Conservation (phyloP, 2,888 invertebrate species). For the Saturnia pavonia region DNA sequence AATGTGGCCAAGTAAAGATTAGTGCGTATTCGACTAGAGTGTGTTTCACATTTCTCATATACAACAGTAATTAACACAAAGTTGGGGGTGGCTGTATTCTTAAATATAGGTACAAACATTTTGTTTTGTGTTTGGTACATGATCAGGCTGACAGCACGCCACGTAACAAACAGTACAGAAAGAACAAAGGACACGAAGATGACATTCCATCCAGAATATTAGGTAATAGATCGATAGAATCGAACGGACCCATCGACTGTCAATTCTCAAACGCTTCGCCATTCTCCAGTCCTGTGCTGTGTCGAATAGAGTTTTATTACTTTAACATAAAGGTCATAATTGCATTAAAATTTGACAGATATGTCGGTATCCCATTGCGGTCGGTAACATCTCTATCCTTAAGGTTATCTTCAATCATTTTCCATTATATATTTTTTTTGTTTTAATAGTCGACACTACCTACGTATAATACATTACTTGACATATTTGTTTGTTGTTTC, state of each 20-base stretch:
- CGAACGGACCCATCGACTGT: not conserved
- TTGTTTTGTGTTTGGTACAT: not conserved
- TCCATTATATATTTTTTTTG: not conserved
- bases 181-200: not conserved
- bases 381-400: conserved; percentile 20
- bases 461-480: not conserved
- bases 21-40: too few relatives aligned
- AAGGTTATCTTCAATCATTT: conserved; percentile 19
- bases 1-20: too few relatives aligned
- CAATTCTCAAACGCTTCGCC: not conserved
- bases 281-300: not conserved
- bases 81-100: too few relatives aligned
- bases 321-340: not conserved
- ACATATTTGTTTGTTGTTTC: not conserved
- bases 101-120: not conserved
- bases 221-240: not conserved
- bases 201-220: not conserved
- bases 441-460: not conserved
- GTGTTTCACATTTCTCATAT: too few relatives aligned
- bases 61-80: too few relatives aligned
- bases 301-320: not conserved
- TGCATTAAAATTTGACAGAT: not conserved
- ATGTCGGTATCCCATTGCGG: not conserved
- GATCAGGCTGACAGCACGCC: not conserved
- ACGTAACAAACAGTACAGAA: not conserved